Evolutionary conservation across 1,140 invertebrate genomes (phyloP), one percentile per base, ranked within the genome.

Genomic region (Solen grandis): DNA sequence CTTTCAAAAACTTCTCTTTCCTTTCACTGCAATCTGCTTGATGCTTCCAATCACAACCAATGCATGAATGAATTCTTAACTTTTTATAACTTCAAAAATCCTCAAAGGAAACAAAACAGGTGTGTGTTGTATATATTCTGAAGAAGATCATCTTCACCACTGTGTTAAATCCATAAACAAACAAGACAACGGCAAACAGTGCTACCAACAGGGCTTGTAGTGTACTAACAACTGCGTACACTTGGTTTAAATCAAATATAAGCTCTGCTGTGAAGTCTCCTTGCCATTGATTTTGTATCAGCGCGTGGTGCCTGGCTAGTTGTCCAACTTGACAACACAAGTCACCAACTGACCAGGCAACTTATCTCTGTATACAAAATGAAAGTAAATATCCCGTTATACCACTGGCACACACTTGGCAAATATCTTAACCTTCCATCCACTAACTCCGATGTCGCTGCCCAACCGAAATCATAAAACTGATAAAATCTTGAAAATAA

Each of bases 391-490:
- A 73, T 38, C 25, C 52, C 29, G 59, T 52, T 73, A 70, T 70
- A 70, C 68, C 35, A 55, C 55, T 57, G 10, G 52, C 68, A 70
- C 55, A 70, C 46, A 70, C 57, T 35, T 19, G 8, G 29, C 31
- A 70, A 35, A 70, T 69, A 70, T 35, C 68, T 54, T 29, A 70
- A 70, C 50, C n/a, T n/a, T n/a, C n/a, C n/a, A n/a, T n/a, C n/a
- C n/a, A n/a, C n/a, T n/a, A n/a, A n/a, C n/a, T n/a, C n/a, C n/a
- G n/a, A n/a, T n/a, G n/a, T n/a, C n/a, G n/a, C n/a, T n/a, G n/a
- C n/a, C n/a, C n/a, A n/a, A n/a, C n/a, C n/a, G n/a, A n/a, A n/a
- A n/a, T n/a, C n/a, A n/a, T 46, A 19, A 46, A 46, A 10, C 19
- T 46, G 8, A 10, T 19, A 46, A 46, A 46, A 8, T 10, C 41